Evolutionary conservation across 2,113 vertebrate genomes (phyloP), one percentile per base, ranked within the genome.

Genomic region (Nesogale talazaci): DNA sequence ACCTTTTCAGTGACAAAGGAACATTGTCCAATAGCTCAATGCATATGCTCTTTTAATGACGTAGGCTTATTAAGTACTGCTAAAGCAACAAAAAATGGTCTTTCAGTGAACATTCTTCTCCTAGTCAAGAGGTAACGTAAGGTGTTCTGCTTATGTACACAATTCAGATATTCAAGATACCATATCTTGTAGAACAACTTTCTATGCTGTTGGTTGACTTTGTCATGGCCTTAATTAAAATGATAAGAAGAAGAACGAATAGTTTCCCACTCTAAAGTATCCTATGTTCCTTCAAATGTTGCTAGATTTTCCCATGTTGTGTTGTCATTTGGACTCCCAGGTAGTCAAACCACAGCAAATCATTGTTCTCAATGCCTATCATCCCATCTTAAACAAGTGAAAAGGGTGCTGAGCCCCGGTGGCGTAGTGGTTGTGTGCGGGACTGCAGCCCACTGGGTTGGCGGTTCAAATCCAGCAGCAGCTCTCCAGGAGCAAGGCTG

Each of bases 311-410:
- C 74, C 15, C 81, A 74, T 40, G 25, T 20, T 93, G 4, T 22
- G 72, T 57, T 80, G 36, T 56, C 9, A 78, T 80, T 92, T 61
- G 63, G 61, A 92, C 57, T 76, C 42, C 89, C 5, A 88, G 20
- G 31, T 7, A 76, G 36, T 22, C 29, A 92, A 82, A 22, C 17
- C 86, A 63, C 10, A 83, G 40, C 1, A 20, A 82, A 22, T 61
- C n/a, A 63, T 61, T 90, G 10, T 67, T 89, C 25, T 92, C n/a
- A 75, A 34, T 25, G n/a, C 31, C 27, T 69, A 36, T 88, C n/a
- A 94, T 77, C 17, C 3, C n/a, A 85, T 57, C n/a, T 80, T 84
- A 36, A 70, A 38, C 57, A 95, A 46, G 23, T 84, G 34, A 31
- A 86, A 82, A 91, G 17, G n/a, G n/a, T n/a, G n/a, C n/a, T n/a